Conservation (phyloP, 1,140 invertebrate genomes). For the Cydia pomonella region DNA sequence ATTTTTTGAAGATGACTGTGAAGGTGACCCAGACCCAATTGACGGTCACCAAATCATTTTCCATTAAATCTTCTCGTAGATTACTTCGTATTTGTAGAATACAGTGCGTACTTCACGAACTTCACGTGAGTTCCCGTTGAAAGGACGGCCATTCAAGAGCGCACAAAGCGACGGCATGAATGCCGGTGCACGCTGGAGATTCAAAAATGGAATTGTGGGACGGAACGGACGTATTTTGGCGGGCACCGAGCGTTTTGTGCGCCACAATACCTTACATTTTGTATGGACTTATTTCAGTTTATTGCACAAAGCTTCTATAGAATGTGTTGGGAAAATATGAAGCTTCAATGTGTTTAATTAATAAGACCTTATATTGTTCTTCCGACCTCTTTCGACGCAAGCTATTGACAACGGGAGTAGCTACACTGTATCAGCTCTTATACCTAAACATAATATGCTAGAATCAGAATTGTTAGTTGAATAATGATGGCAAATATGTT, state of each 20-base stretch:
- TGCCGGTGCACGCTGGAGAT: conserved; percentile 40
- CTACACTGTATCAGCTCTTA: no score
- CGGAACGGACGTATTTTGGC: conserved; percentile 43
- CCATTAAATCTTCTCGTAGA: neutral
- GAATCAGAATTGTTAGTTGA: no score
- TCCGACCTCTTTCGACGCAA: no score
- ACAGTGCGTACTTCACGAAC: neutral
- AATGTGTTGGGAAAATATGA: conserved; percentile 2
- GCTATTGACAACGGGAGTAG: no score
- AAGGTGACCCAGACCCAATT: no score
- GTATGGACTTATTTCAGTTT: conserved; percentile 47
- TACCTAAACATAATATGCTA: no score
- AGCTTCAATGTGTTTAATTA: neutral
- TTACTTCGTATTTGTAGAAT: neutral
- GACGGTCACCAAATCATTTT: neutral
- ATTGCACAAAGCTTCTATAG: conserved; percentile 38
- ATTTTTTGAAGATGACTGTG: no score
- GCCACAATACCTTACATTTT: conserved; percentile 40
- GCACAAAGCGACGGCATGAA: conserved; percentile 42
- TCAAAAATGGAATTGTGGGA: conserved; percentile 46
- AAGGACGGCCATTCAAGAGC: conserved; percentile 41
- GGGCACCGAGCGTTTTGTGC: conserved; percentile 40
- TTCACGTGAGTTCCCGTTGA: neutral
- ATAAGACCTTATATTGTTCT: neutral
- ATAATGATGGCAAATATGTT: no score